Evolutionary conservation across 2,797 vertebrate genomes (phyloP), one percentile per base, ranked within the genome.

Genomic region (Phaenicophaeus curvirostris): DNA sequence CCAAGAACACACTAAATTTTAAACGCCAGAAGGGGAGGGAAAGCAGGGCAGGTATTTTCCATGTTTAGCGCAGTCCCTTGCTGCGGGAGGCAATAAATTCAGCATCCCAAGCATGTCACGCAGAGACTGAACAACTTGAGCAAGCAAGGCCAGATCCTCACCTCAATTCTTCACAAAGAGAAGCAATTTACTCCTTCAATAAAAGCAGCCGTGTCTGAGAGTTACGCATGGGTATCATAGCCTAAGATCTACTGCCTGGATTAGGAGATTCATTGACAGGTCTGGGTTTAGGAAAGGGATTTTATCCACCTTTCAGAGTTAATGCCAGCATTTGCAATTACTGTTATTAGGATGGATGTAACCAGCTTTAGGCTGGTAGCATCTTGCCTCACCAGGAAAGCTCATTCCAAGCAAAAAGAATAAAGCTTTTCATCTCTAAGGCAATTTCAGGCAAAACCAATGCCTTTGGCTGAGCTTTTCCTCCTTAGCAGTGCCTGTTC

Each of bases 151-250:
- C 91, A 84, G 71, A 84, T 78, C 62, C 77, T 78, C 76, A 46
- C 50, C 83, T 81, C 18, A 0, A 0, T 8, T 72, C 69, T 55
- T 80, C 76, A 51, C 80, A 37, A 62, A 80, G 80, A 73, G 87
- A 87, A 85, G 85, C 85, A 78, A 86, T 93, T 94, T 86, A 69
- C 62, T 90, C 85, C 85, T 63, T 66, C 87, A 90, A 53, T 73
- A 85, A 76, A 42, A 84, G 85, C 87, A 82, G 72, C 76, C 59
- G 87, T 85, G 77, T 8, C 75, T 48, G 44, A 0, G 1, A 88
- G 87, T 42, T 24, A 89, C 41, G 54, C 12, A 2, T 27, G 50
- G 79, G 58, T 87, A 94, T 87, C 87, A 42, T 58, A 93, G 89
- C 69, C 61, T 87, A 3, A 1, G 11, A 87, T 86, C 94, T 76